Conservation (phyloP, 2,797 vertebrate genomes). For the Ptychadena robeensis region DNA sequence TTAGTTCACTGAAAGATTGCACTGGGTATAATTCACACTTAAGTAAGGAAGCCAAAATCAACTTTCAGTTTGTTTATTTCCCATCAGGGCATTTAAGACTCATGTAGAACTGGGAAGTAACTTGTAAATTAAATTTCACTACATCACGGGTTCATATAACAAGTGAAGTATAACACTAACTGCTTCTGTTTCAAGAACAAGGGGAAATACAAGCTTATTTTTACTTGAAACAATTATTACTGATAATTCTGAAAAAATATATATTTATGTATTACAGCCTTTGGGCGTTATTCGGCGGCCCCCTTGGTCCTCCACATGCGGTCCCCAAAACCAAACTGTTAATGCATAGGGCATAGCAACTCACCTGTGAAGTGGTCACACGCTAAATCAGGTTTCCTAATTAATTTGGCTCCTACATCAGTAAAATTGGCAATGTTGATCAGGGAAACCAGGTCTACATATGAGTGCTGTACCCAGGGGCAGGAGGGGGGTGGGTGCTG, state of each 20-base stretch:
- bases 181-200: slow-evolving; percentile 3
- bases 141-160: slow-evolving; percentile 14
- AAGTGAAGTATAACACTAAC: slow-evolving; percentile 10
- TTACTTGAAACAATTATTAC: background rate
- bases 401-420: too few relatives aligned
- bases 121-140: slow-evolving; percentile 34
- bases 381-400: too few relatives aligned
- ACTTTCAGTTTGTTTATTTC: slow-evolving; percentile 27
- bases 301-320: too few relatives aligned
- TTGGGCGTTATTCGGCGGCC: too few relatives aligned
- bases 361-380: too few relatives aligned
- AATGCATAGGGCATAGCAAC: too few relatives aligned
- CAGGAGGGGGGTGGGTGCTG: too few relatives aligned
- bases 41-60: background rate
- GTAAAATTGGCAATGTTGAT: too few relatives aligned
- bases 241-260: background rate
- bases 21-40: slow-evolving; percentile 7
- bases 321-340: too few relatives aligned
- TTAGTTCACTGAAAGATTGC: background rate
- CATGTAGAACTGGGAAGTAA: slow-evolving; percentile 20
- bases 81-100: slow-evolving; percentile 39
- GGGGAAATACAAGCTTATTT: slow-evolving; percentile 15
- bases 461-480: too few relatives aligned
- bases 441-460: too few relatives aligned
- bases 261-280: too few relatives aligned